Evolutionary conservation across 2,797 vertebrate genomes (phyloP), one percentile per base, ranked within the genome.

Genomic region (Betta splendens): DNA sequence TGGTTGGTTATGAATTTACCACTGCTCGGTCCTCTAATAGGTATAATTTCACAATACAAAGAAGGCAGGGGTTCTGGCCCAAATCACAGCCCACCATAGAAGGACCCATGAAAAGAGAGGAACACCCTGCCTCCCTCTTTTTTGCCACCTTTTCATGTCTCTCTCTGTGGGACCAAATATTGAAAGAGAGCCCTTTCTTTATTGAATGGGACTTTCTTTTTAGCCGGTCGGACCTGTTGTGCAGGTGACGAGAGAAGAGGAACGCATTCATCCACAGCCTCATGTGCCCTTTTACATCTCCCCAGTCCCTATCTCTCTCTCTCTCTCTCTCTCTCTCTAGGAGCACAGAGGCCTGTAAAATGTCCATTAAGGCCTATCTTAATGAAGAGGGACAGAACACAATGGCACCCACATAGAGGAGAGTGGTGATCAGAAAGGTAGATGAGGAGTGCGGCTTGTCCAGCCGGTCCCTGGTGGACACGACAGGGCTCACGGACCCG

Each of bases 331-430:
- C n/a, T n/a, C n/a, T n/a, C 57, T 72, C 46, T 26, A 55, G 44
- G 44, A 72, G 69, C 66, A 75, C 63, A 42, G 65, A 55, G 36
- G 40, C 72, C 44, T 56, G 44, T 39, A 54, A 75, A 80, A 85
- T 87, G 75, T 79, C 84, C 78, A 89, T 91, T 88, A 87, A 86
- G 70, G 69, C 64, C 79, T 85, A 87, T 91, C 83, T 83, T 87
- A 88, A 89, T 87, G 74, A 86, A 89, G 85, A 90, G 72, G 84
- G 85, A 79, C 76, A 3, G 59, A 74, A 76, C 81, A 86, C 86
- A 89, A 84, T 86, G 66, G 85, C 77, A 81, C 83, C 75, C 81
- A 88, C 53, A 61, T 69, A 85, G 87, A 87, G 90, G 85, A 60
- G 77, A 80, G 68, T 58, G 72, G 77, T 78, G 82, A 89, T 89